Percentiles rank a stretch among this genome's conserved stretches.
Evolutionary conservation across 2,888 invertebrate species (phyloP).

Genomic region (Dromius quadrimaculatus): DNA sequence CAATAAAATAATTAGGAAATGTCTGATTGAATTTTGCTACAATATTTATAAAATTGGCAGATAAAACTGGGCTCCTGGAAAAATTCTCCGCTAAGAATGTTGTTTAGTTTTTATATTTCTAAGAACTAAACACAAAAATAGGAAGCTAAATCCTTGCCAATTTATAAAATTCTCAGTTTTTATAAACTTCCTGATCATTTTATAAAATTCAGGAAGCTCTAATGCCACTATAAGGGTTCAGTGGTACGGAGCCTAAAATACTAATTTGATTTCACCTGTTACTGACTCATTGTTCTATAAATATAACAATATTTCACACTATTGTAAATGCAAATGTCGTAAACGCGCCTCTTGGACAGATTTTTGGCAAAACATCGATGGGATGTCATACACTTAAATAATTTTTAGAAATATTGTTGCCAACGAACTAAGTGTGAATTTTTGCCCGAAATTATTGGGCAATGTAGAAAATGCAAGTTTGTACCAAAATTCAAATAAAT

Average conservation of each 20-base stretch:
- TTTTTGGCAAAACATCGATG: constrained; percentile 26
- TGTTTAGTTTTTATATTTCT: constrained; percentile 14
- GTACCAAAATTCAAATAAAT: no score
- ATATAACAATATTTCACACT: constrained; percentile 23
- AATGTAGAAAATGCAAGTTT: no score
- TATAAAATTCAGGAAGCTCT: no score
- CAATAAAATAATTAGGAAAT: no score
- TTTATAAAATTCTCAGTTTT: constrained; percentile 1
- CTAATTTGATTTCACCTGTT: constrained; percentile 5
- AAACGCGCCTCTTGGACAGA: constrained; percentile 2
- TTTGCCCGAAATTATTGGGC: no score
- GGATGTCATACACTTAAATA: constrained; percentile 19
- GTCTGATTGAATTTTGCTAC: no score
- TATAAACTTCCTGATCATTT: constrained; percentile 20
- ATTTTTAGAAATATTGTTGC: background rate
- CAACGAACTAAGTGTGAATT: no score
- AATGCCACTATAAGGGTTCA: no score
- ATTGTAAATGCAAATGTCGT: constrained; percentile 17
- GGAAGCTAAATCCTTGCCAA: background rate
- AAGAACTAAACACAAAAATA: constrained; percentile 1
- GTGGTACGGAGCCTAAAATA: no score
- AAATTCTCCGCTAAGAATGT: no score
- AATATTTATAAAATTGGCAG: no score
- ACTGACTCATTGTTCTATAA: constrained; percentile 20
- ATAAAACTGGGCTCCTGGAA: no score